Conservation (phyloP, 2,113 vertebrate species). For the Proteles cristata region DNA sequence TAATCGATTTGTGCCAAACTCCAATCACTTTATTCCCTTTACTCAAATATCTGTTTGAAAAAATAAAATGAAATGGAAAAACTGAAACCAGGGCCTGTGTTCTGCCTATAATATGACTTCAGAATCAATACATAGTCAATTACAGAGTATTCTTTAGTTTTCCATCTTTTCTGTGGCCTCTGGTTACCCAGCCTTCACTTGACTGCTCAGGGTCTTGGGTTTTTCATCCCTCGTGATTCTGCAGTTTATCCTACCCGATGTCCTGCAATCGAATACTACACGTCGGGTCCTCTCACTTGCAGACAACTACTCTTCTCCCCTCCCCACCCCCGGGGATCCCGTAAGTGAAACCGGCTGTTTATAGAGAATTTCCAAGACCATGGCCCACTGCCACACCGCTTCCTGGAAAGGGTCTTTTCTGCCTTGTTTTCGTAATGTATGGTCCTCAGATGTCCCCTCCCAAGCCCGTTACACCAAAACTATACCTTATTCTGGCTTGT, state of each 20-base stretch:
- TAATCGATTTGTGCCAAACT: conserved; percentile 28
- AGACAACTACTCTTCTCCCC: not conserved
- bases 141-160: not conserved
- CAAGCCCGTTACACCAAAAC: not conserved
- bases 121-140: not conserved
- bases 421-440: not conserved
- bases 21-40: not conserved
- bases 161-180: not conserved
- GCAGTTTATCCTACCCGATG: not conserved
- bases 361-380: not conserved
- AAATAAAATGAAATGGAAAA: not conserved
- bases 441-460: not conserved
- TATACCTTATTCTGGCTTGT: not conserved
- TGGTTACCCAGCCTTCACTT: not conserved
- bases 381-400: conserved; percentile 20
- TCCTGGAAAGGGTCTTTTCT: conserved; percentile 49
- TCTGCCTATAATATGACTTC: not conserved
- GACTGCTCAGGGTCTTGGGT: not conserved
- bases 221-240: not conserved
- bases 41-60: conserved; percentile 6
- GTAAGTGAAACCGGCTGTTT: not conserved
- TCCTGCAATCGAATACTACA: not conserved
- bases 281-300: not conserved
- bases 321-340: not conserved
- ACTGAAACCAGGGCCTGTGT: not conserved